phyloP scores from a whole-genome alignment of 2,888 invertebrate genomes.

The Oxystoma pomonae region DNA sequence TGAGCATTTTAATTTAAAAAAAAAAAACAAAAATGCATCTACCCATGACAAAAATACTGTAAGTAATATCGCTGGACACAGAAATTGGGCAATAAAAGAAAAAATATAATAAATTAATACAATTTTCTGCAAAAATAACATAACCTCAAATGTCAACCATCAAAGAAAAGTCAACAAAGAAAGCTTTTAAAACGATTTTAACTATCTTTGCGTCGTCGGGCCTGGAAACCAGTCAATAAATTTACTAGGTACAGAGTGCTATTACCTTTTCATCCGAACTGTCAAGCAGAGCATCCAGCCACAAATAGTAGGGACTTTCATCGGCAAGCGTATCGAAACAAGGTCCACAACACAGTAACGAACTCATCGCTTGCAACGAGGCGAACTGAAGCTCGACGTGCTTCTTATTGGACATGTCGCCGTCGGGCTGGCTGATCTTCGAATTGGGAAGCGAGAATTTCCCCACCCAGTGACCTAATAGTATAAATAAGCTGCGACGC shows the following conservation, averaged over 20 bases:
- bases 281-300: conserved; percentile 87
- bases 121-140: too few relatives aligned
- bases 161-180: too few relatives aligned
- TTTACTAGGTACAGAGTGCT: too few relatives aligned
- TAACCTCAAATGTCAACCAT: too few relatives aligned
- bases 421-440: conserved; percentile 32
- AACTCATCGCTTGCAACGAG: conserved; percentile 84
- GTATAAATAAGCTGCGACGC: conserved; percentile 79
- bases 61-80: too few relatives aligned
- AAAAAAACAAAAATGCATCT: too few relatives aligned
- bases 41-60: too few relatives aligned
- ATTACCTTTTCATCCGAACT: conserved; percentile 85
- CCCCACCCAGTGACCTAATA: conserved; percentile 95
- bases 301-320: conserved; percentile 89
- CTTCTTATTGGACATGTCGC: conserved; percentile 38
- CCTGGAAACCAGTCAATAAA: neutral
- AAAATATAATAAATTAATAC: too few relatives aligned
- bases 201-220: too few relatives aligned
- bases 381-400: conserved; percentile 51
- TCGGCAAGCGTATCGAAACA: conserved; percentile 88
- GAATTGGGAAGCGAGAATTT: conserved; percentile 69
- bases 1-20: too few relatives aligned
- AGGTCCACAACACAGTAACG: conserved; percentile 91
- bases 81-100: too few relatives aligned
- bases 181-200: too few relatives aligned